Evolutionary conservation across 2,888 invertebrate genomes (phyloP), one percentile per base, ranked within the genome.

Genomic region (Eristalis arbustorum): DNA sequence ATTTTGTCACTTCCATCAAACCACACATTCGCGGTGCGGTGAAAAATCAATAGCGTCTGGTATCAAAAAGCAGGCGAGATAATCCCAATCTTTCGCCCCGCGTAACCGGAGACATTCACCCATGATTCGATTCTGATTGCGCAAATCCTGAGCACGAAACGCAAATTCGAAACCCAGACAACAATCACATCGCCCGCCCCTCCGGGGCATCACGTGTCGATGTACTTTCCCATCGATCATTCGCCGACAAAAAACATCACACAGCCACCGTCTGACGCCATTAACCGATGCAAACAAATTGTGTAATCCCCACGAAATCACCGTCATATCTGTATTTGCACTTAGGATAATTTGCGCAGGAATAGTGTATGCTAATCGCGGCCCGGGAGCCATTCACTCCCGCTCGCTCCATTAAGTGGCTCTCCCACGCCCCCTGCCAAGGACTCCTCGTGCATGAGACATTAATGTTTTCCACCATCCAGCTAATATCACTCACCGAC

Each of bases 321-420:
- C 42, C 40, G 42, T 22, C 57, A 61, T 75, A 75, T 67, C 67
- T 61, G 75, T 75, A 61, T 75, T 75, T 75, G 59, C 75, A 75
- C 75, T 75, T 75, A 67, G 59, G 28, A 67, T 61, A 40, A 67
- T 37, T 42, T 66, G 66, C 57, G 49, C 56, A 6, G 37, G 64
- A 25, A 18, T 42, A 61, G 75, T 61, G 59, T 67, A 75, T 67
- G 67, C 75, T 75, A 75, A 67, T 75, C 75, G 31, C 75, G 49
- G 57, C 18, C 11, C 34, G 73, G 23, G n/a, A 8, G 56, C 14
- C 59, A 10, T 57, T 22, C 10, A 10, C 67, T 6, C 67, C 40
- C 31, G 31, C 2, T n/a, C 14, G 23, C 42, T 13, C 67, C 49
- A 56, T 56, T 49, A 66, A 28, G 10, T n/a, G 14, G 11, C 68